Percentiles rank a stretch among this genome's conserved stretches.
Conservation (phyloP, 35 echinoderm and acorn worm species). For the Patiria miniata region DNA sequence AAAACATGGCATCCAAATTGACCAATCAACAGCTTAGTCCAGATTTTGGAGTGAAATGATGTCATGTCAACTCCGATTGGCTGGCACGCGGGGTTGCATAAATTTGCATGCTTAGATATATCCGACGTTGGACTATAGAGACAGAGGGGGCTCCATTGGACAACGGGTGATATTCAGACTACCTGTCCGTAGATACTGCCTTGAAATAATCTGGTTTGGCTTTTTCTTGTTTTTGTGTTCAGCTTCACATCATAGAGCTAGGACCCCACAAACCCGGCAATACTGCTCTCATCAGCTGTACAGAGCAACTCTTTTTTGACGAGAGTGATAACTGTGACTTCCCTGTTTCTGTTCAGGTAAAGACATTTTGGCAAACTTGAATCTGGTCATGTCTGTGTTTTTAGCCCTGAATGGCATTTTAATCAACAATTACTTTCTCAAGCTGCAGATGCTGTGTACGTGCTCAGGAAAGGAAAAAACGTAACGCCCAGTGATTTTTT, state of each 20-base stretch:
- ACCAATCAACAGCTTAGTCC: too few species aligned
- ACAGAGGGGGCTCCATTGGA: too few species aligned
- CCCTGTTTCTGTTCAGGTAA: conserved; percentile 89
- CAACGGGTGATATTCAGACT: too few species aligned
- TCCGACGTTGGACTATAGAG: too few species aligned
- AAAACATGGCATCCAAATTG: too few species aligned
- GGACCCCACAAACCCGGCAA: conserved; percentile 84
- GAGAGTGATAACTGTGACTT: conserved; percentile 83
- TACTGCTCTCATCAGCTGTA: conserved; percentile 69
- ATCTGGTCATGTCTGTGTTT: conserved; percentile 1
- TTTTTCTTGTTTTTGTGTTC: conserved; percentile 16
- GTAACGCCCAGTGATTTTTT: too few species aligned
- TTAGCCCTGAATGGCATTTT: background rate
- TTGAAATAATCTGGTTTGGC: too few species aligned
- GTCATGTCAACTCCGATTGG: too few species aligned
- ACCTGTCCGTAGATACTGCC: too few species aligned
- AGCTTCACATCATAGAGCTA: conserved; percentile 94
- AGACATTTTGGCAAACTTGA: background rate
- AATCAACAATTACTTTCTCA: background rate
- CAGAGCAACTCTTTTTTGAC: conserved; percentile 89
- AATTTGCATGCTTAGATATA: too few species aligned
- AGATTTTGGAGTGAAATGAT: too few species aligned
- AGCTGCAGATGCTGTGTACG: background rate
- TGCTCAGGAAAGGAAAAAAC: background rate
- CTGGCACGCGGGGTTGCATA: too few species aligned